Conservation (phyloP, 2,113 vertebrate genomes). For the Ondatra zibethicus region DNA sequence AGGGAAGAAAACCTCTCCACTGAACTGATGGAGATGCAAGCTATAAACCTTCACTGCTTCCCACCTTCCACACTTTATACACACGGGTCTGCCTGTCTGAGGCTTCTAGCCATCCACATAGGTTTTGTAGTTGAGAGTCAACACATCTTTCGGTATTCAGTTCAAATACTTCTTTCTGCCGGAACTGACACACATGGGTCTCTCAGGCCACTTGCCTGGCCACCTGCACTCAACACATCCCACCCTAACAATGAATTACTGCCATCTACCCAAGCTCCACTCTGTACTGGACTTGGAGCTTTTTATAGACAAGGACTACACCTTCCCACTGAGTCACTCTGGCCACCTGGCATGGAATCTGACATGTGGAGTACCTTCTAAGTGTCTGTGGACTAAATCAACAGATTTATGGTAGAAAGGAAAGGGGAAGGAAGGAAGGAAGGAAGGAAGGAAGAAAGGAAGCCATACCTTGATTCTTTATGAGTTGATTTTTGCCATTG, state of each 20-base stretch:
- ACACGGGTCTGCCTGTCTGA: background rate
- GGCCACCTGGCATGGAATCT: background rate
- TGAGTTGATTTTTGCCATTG: background rate
- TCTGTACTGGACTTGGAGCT: background rate
- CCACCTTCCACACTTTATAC: background rate
- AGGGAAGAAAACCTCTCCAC: background rate
- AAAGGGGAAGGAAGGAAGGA: too few species aligned
- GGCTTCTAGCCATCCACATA: background rate
- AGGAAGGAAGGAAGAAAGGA: background rate
- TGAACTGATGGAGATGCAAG: background rate
- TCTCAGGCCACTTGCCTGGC: background rate
- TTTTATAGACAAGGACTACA: background rate
- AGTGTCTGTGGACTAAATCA: slow-evolving; percentile 19
- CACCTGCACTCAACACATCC: background rate
- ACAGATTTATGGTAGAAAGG: background rate
- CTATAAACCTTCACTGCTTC: slow-evolving; percentile 8
- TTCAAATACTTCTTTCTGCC: slow-evolving; percentile 31
- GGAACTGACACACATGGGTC: background rate
- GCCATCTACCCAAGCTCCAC: background rate
- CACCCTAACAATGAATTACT: background rate
- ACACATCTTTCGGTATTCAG: background rate
- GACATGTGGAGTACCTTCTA: background rate
- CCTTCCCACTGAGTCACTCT: background rate
- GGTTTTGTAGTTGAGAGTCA: background rate
- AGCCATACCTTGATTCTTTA: background rate